These are phyloP conservation scores for Drosophila pandora DNA, from an alignment of 1,140 invertebrate species.

Conservation along the genomic window DNA sequence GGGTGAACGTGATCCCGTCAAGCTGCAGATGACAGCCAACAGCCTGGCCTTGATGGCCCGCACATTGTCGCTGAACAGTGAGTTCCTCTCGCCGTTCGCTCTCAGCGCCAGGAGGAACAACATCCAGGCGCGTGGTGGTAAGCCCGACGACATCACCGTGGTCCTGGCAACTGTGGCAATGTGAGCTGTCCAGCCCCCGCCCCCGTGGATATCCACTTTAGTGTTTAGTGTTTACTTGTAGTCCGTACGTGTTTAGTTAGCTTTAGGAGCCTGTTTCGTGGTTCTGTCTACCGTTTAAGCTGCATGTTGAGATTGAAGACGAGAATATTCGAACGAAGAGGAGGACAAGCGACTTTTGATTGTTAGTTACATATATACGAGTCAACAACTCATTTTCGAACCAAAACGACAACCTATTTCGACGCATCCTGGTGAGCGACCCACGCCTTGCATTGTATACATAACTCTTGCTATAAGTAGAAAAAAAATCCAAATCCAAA, in stretches of 20 bases:
- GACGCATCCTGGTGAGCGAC: conserved; percentile 70
- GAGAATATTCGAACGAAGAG: conserved; percentile 25
- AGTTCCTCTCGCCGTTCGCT: conserved; percentile 98
- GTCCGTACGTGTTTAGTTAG: conserved; percentile 70
- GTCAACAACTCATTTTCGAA: conserved; percentile 38
- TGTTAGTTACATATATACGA: conserved; percentile 64
- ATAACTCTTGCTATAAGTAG: conserved; percentile 59
- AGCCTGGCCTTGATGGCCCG: conserved; percentile 97
- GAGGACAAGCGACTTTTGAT: conserved; percentile 37
- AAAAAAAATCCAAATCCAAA: conserved; percentile 9
- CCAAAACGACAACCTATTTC: conserved; percentile 31
- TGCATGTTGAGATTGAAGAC: conserved; percentile 66
- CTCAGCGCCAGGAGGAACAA: conserved; percentile 95
- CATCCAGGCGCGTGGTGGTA: conserved; percentile 96
- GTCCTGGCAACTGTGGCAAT: conserved; percentile 94
- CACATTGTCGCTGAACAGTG: conserved; percentile 95
- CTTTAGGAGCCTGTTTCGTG: conserved; percentile 69
- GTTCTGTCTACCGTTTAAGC: conserved; percentile 75
- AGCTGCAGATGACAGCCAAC: conserved; percentile 95
- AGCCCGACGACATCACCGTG: conserved; percentile 99
- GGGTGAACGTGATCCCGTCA: conserved; percentile 89
- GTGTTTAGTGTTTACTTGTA: conserved; percentile 74
- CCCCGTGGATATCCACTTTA: conserved; percentile 12
- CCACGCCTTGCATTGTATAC: conserved; percentile 56
- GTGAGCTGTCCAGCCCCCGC: conserved; percentile 84